Base-by-base conservation (phyloP, 2,113 vertebrate genomes). In the Anolis carolinensis region DNA sequence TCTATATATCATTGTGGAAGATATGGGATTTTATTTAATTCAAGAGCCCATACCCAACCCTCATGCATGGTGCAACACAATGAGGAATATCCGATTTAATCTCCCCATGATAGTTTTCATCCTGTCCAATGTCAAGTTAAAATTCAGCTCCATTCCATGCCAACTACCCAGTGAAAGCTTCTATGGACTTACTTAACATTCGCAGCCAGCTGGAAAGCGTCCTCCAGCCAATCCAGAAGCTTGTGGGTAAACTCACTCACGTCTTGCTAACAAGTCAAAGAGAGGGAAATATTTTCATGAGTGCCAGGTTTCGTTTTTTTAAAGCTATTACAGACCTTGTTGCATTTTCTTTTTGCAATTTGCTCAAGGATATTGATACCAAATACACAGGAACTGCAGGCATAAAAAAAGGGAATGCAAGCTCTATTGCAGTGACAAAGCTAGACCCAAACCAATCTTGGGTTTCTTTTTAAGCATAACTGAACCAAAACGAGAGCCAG, bases 221-320 rank as follows among this genome's bases (percentile, higher is more conserved):
- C 99, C 87, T 99, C 99, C 6, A 99, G 95, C 99, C 99, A 99
- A 92, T 99, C 98, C 82, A 99, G 97, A 9, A 99, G 97, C 86
- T 99, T 99, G 95, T 99, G 99, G 0, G 98, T 99, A 90, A 99
- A 99, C 90, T 99, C 99, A 90, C 98, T 99, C 92, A 99, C 98
- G 88, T 99, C 98, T 98, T 99, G 96, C 95, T 97, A 75, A 7
- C 39, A 93, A 94, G 75, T 73, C 6, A 92, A 11, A 92, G 0
- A 87, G 83, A 76, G 67, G 94, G 86, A 95, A 1, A 6, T 0
- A 0, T 0, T 0, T 1, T 0, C 36, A 21, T 21, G 10, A 32
- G 52, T 8, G 21, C 2, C 11, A n/a, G 3, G 2, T 5, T 48
- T 48, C 44, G 18, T 27, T 21, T 73, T 62, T 44, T 1, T 63